These are phyloP conservation scores for Augochlora pura DNA, from an alignment of 1,140 invertebrate genomes.

Conservation along the genomic window DNA sequence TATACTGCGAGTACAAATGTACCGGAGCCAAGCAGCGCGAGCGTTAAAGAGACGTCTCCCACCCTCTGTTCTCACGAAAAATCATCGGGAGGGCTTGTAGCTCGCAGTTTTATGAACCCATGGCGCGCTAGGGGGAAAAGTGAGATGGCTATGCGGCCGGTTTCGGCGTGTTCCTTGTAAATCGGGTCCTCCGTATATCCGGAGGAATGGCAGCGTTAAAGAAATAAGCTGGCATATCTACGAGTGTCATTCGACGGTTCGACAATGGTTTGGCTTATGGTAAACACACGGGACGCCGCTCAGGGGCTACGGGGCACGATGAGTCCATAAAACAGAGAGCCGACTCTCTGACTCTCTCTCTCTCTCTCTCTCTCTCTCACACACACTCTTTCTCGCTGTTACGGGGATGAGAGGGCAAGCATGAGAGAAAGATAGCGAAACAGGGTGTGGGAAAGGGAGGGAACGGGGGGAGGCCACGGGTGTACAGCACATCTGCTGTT, in stretches of 20 bases:
- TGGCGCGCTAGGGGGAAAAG: background rate
- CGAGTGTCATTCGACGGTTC: conserved; percentile 57
- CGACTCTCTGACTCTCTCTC: conserved; percentile 8
- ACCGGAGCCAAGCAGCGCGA: no score
- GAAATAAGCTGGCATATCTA: conserved; percentile 38
- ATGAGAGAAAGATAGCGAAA: background rate
- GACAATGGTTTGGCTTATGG: conserved; percentile 58
- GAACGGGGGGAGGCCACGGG: conserved; percentile 39
- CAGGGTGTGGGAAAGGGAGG: conserved; percentile 20
- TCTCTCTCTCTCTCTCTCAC: no score
- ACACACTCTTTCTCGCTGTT: no score
- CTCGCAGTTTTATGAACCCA: background rate
- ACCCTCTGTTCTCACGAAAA: no score
- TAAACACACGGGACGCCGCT: conserved; percentile 44
- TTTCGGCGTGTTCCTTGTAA: conserved; percentile 21
- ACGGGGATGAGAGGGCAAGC: background rate
- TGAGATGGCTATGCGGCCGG: background rate
- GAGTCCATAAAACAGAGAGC: conserved; percentile 48
- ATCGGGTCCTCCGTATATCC: conserved; percentile 19
- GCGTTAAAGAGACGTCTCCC: no score
- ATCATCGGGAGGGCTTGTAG: no score
- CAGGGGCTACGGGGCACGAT: conserved; percentile 43
- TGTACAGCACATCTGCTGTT: conserved; percentile 67
- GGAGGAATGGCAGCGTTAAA: conserved; percentile 10
- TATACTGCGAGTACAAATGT: no score